Base-by-base conservation (phyloP, 2,113 vertebrate species). In the Anas platyrhynchos region DNA sequence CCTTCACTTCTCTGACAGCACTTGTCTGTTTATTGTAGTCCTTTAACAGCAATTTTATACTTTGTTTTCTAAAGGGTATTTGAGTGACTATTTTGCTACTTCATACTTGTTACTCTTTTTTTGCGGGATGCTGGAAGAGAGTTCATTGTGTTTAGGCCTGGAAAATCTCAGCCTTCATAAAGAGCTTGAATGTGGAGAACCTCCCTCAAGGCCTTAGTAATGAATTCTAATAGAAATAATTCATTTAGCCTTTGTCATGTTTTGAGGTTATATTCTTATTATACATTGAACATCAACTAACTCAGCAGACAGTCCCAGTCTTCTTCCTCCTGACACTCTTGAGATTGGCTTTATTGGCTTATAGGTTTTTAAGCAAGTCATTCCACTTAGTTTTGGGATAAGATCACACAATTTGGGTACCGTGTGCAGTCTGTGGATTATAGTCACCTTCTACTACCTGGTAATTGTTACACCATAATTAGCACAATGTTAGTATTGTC, bases 81-180 rank as follows among this genome's bases (percentile, higher is more conserved):
- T 43, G 65, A 69, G 18, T 18, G 25, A 20, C 38, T 81, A 0
- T 55, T 67, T 3, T 1, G 9, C 43, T 52, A 62, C 11, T 87
- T 6, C 16, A 56, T 29, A n/a, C 15, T n/a, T 36, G 4, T 56
- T 52, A 16, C 13, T 68, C 36, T 66, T 0, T 38, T 0, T 38
- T 52, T 52, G 25, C 2, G 11, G 48, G 17, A 15, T 13, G n/a
- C 0, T 8, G 20, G 3, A 22, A 3, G 18, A 26, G 22, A 83
- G 69, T 48, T 72, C 4, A 8, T 56, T 67, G 17, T 81, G 15
- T 90, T 75, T 43, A 87, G n/a, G 15, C 55, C 5, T 63, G 38
- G 27, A 34, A 48, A 78, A 50, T 80, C 32, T 79, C 16, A 34
- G 11, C 8, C 54, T 82, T 72, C 17, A 41, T 58, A 10, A 77